Percentiles rank a stretch among this genome's conserved stretches.
Evolutionary conservation across 2,888 invertebrate species (phyloP).

Genomic region (Heliconius ethilla): DNA sequence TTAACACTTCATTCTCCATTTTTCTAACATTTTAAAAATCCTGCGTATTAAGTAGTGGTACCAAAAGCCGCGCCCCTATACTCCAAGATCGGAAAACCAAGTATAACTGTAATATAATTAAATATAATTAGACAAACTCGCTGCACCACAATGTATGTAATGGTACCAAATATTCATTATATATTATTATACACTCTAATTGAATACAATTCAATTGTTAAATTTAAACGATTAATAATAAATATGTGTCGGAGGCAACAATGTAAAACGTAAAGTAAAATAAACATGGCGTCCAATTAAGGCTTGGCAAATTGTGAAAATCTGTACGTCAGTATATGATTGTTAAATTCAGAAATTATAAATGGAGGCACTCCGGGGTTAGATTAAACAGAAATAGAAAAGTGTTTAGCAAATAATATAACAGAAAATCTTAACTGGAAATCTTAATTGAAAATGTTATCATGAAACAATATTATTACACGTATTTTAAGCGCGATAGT

Average conservation of each 20-base stretch:
- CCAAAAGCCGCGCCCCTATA: no score
- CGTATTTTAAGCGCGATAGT: background rate
- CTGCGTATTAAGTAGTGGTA: no score
- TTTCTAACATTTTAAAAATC: no score
- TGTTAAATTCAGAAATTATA: no score
- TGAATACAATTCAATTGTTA: no score
- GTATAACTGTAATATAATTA: no score
- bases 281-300: constrained; percentile 17
- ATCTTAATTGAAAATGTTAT: background rate
- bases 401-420: background rate
- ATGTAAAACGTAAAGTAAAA: constrained; percentile 3
- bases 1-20: no score
- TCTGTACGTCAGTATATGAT: background rate
- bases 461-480: background rate
- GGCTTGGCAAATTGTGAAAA: constrained; percentile 15
- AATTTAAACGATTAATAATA: no score
- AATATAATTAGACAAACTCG: no score
- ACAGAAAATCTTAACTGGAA: background rate
- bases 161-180: no score
- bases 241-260: background rate
- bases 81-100: background rate
- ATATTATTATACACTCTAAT: no score
- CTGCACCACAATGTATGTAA: no score
- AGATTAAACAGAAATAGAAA: background rate
- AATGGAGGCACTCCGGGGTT: background rate